phyloP scores from a whole-genome alignment of 2,797 vertebrate species.

The Lacerta viridis region DNA sequence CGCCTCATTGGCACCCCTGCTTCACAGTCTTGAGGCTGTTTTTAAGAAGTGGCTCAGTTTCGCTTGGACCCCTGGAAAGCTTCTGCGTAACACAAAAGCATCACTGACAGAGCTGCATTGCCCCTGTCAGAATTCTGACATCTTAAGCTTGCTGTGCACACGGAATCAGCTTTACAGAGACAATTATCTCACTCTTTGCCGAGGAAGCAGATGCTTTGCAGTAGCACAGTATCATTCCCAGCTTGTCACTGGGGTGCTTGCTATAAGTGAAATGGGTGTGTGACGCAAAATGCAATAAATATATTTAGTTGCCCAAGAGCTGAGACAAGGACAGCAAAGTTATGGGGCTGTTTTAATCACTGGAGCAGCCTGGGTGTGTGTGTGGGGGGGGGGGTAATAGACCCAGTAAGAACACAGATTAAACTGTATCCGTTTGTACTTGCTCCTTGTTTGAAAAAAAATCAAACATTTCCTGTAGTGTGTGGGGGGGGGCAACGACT shows the following conservation, averaged over 20 bases:
- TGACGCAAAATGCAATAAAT: constrained; percentile 39
- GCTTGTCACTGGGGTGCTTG: constrained; percentile 60
- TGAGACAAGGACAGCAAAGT: constrained; percentile 41
- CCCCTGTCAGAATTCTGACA: constrained; percentile 48
- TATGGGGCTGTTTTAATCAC: constrained; percentile 48
- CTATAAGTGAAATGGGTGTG: constrained; percentile 65
- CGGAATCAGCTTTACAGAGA: constrained; percentile 45
- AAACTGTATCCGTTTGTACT: constrained; percentile 50
- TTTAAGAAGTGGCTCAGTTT: constrained; percentile 24
- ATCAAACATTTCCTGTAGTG: too few species aligned
- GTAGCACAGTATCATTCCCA: constrained; percentile 53
- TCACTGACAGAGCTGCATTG: constrained; percentile 37
- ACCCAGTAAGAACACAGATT: constrained; percentile 25
- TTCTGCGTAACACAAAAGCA: constrained; percentile 44
- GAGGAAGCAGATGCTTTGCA: constrained; percentile 60
- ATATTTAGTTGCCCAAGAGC: constrained; percentile 54
- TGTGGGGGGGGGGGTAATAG: neutral
- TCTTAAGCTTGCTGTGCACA: constrained; percentile 50
- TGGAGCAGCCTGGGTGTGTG: constrained; percentile 46
- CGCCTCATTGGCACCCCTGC: neutral
- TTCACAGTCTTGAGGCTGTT: neutral
- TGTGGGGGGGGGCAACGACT: too few species aligned
- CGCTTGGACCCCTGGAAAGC: constrained; percentile 28
- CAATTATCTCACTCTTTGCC: constrained; percentile 52
- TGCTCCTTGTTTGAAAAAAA: constrained; percentile 52